These are phyloP conservation scores for Taenioides sp. DNA, from an alignment of 2,797 vertebrate genomes.

Conservation along the genomic window DNA sequence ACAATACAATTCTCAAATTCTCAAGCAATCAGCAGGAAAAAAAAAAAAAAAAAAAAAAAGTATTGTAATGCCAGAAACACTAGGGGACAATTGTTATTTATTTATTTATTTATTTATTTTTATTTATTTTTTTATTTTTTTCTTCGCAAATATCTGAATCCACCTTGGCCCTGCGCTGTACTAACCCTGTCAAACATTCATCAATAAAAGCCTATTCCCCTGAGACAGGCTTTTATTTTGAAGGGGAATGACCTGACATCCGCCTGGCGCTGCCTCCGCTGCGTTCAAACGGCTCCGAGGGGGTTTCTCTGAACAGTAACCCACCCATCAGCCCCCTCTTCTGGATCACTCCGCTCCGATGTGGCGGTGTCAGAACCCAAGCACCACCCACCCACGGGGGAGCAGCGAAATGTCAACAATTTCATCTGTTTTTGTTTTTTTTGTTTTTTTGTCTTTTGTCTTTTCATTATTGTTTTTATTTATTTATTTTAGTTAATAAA, in stretches of 20 bases:
- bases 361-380: conserved; percentile 35
- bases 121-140: too few species aligned
- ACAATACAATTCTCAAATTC: too few species aligned
- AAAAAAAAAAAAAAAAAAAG: too few species aligned
- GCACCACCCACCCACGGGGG: conserved; percentile 29
- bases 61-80: too few species aligned
- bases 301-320: conserved; percentile 77
- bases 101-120: too few species aligned
- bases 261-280: conserved; percentile 34
- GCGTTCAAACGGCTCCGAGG: conserved; percentile 61
- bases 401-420: conserved; percentile 5
- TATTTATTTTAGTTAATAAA: neutral
- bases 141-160: too few species aligned
- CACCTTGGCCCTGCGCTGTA: too few species aligned
- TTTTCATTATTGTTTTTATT: neutral
- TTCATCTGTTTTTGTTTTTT: neutral
- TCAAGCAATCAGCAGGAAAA: too few species aligned
- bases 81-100: too few species aligned
- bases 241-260: conserved; percentile 50
- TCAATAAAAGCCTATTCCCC: conserved; percentile 7
- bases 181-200: too few species aligned
- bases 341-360: conserved; percentile 70
- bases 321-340: conserved; percentile 79
- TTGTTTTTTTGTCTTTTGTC: too few species aligned
- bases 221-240: conserved; percentile 59